These are phyloP conservation scores for Solea senegalensis DNA, from an alignment of 2,113 vertebrate species.

Conservation along the genomic window DNA sequence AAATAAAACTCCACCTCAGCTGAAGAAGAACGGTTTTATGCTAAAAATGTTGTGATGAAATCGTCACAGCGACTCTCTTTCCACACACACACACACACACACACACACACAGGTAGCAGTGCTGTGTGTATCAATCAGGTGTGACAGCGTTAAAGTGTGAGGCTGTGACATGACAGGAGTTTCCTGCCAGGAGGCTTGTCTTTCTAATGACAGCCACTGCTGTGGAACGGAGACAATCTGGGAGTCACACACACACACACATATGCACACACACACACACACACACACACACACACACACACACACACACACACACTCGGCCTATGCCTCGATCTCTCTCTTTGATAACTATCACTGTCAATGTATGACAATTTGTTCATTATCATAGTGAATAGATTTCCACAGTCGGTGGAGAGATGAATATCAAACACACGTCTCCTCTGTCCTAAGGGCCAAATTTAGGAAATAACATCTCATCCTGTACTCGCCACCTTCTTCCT, in stretches of 20 bases:
- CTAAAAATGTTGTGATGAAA: constrained; percentile 19
- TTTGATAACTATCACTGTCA: constrained; percentile 85
- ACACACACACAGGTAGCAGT: constrained; percentile 29
- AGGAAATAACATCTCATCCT: constrained; percentile 81
- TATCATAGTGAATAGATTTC: constrained; percentile 84
- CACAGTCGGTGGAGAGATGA: constrained; percentile 84
- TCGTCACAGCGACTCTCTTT: constrained; percentile 14
- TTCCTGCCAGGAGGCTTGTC: constrained; percentile 83
- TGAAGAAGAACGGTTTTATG: not conserved
- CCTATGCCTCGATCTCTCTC: constrained; percentile 73
- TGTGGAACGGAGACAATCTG: constrained; percentile 78
- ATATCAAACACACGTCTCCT: constrained; percentile 86
- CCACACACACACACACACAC: constrained; percentile 24
- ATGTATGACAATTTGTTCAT: constrained; percentile 84
- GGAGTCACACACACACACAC: constrained; percentile 44
- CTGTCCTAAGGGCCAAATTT: constrained; percentile 84
- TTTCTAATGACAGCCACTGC: constrained; percentile 87
- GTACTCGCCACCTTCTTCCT: constrained; percentile 52
- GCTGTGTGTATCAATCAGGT: constrained; percentile 82
- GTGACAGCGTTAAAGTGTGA: constrained; percentile 82
- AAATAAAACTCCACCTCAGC: not conserved
- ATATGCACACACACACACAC: constrained; percentile 20
- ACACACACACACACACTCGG: constrained; percentile 27
- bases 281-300: constrained; percentile 27
- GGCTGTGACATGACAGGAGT: constrained; percentile 81